A percentile compares a stretch with the other conserved stretches of the same genome.
These are phyloP conservation scores for Ifrita kowaldi DNA, from an alignment of 2,113 vertebrate genomes.

Conservation along the genomic window DNA sequence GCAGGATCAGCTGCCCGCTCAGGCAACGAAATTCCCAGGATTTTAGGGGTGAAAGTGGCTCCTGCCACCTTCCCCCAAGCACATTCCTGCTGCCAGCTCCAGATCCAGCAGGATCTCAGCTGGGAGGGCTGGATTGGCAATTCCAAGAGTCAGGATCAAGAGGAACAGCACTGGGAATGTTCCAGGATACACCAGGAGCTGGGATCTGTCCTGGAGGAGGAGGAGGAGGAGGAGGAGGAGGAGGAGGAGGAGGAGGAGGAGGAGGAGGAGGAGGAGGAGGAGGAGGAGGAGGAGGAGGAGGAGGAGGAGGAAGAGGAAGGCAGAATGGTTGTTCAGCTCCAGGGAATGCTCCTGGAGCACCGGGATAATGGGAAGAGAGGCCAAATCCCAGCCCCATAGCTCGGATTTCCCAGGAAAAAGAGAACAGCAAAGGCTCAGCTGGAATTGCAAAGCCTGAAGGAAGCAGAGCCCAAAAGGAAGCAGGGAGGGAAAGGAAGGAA, in stretches of 20 bases:
- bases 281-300: neutral
- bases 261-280: neutral
- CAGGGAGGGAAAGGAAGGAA: neutral
- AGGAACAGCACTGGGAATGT: accelerated
- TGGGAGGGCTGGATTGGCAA: neutral
- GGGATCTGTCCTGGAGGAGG: neutral
- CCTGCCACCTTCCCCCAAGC: too few relatives aligned
- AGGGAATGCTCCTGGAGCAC: neutral
- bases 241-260: neutral
- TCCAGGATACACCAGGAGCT: accelerated
- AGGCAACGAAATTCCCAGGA: neutral
- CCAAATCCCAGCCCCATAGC: neutral
- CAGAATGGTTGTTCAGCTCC: neutral
- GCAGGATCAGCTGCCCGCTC: neutral
- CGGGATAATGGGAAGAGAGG: accelerated
- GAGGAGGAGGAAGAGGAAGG: neutral
- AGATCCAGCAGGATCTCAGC: neutral
- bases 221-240: neutral
- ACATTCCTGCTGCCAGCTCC: neutral
- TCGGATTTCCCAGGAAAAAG: neutral
- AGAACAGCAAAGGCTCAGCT: neutral
- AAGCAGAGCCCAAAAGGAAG: neutral
- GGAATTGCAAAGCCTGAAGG: neutral
- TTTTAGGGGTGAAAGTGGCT: accelerated
- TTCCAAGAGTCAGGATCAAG: neutral